Base-by-base conservation (phyloP, 2,797 vertebrate species). In the Eulemur rubriventer region DNA sequence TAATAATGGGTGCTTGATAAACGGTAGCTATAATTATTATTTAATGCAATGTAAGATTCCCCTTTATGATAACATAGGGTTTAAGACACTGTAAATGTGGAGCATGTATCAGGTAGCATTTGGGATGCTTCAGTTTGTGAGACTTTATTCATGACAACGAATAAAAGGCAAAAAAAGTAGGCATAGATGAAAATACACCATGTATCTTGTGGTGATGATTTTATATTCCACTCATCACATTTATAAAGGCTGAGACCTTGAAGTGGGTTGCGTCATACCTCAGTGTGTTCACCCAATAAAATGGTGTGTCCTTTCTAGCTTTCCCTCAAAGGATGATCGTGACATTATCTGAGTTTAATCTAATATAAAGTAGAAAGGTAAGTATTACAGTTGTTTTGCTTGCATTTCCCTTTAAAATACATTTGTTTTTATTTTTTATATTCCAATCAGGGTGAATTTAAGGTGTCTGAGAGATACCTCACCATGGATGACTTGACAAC, bases 391-490 rank as follows among this genome's bases (percentile, higher is more conserved):
- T 38, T 38, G 41, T 63, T 61, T 43, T 16, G 55, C 38, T 13
- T 46, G 59, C 20, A 24, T 75, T 59, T 79, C 57, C 69, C 69
- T 89, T 50, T 76, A 43, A 78, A 61, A 92, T 61, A 33, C 17
- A 22, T 52, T 46, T 30, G 14, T 28, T 72, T 28, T 80, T 52
- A 33, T 84, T 0, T 57, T 59, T 78, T 83, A 20, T 84, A 4
- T 72, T 90, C 92, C 48, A 11, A 65, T 59, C 97, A 99, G 99
- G 99, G 98, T 65, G 99, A 99, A 96, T 99, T 99, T 97, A 99
- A 99, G 98, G 99, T 99, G 84, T 98, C 99, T 0, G 99, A 99
- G 98, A 95, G 99, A 16, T 98, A 99, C 91, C 98, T 99, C 91
- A 99, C 99, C 93, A 99, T 99, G 99, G 97, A 70, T 11, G 98